phyloP scores from a whole-genome alignment of 2,888 invertebrate species.

The Auanema sp. region DNA sequence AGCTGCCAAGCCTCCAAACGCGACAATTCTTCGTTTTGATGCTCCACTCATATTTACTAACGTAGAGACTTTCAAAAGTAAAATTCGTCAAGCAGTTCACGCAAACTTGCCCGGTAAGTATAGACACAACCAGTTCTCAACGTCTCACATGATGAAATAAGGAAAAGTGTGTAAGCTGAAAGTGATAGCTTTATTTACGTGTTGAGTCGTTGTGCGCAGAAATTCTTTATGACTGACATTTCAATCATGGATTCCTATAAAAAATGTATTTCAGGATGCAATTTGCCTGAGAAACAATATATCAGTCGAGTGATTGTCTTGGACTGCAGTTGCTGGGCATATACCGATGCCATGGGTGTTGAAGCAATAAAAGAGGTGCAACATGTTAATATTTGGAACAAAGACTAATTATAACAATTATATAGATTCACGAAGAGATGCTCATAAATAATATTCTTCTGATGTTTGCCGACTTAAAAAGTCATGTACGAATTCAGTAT shows the following conservation, averaged over 20 bases:
- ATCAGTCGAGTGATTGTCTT: slow-evolving; percentile 36
- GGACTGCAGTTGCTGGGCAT: slow-evolving; percentile 46
- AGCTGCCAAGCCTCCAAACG: slow-evolving; percentile 13
- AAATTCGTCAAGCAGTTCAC: slow-evolving; percentile 16
- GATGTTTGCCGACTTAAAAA: slow-evolving; percentile 40
- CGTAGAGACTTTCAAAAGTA: slow-evolving; percentile 64
- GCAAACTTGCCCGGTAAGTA: neutral
- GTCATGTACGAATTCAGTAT: slow-evolving; percentile 39
- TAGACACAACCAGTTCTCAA: too few relatives aligned
- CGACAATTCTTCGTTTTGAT: slow-evolving; percentile 67
- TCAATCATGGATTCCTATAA: too few relatives aligned
- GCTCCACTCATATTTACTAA: slow-evolving; percentile 68
- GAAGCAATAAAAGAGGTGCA: slow-evolving; percentile 42
- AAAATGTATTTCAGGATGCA: too few relatives aligned
- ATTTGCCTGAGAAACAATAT: neutral
- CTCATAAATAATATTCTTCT: slow-evolving; percentile 23
- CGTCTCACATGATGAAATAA: too few relatives aligned
- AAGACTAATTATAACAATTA: slow-evolving; percentile 6
- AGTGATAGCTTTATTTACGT: neutral
- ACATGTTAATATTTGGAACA: neutral
- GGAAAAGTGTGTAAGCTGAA: too few relatives aligned
- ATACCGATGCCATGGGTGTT: slow-evolving; percentile 55
- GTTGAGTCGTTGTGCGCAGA: too few relatives aligned
- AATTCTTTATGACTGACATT: too few relatives aligned
- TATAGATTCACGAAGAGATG: slow-evolving; percentile 31